Percentiles rank a stretch among this genome's conserved stretches.
Evolutionary conservation across 2,888 invertebrate species (phyloP).

Genomic region (Epinotia nisella): DNA sequence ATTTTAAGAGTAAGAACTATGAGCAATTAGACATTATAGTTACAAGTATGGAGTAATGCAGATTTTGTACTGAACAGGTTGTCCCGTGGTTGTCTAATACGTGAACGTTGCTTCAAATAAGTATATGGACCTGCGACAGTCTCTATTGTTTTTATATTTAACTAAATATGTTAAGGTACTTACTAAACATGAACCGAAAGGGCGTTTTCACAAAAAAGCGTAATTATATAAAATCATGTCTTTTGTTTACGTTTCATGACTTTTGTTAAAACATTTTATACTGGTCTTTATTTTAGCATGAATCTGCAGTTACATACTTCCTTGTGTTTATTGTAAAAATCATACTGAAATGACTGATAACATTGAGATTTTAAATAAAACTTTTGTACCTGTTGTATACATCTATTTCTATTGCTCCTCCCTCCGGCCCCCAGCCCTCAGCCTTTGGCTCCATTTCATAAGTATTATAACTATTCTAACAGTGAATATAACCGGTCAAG

Average conservation of each 20-base stretch:
- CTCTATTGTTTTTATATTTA: no score
- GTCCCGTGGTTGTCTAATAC: not conserved
- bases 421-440: not conserved
- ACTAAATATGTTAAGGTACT: no score
- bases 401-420: conserved; percentile 12
- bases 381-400: conserved; percentile 41
- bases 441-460: no score
- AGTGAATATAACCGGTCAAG: no score
- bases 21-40: not conserved
- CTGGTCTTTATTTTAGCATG: not conserved
- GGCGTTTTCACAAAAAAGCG: no score
- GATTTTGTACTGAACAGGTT: not conserved
- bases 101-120: no score
- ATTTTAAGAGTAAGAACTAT: conserved; percentile 10
- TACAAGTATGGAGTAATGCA: not conserved
- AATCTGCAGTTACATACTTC: not conserved
- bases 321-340: conserved; percentile 17
- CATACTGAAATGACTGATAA: conserved; percentile 42
- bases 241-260: no score
- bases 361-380: conserved; percentile 42
- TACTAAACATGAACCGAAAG: no score
- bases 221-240: no score
- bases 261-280: no score
- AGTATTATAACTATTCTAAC: no score
- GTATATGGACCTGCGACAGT: no score